phyloP scores from a whole-genome alignment of 2,113 vertebrate genomes.

The Pelecanus crispus region DNA sequence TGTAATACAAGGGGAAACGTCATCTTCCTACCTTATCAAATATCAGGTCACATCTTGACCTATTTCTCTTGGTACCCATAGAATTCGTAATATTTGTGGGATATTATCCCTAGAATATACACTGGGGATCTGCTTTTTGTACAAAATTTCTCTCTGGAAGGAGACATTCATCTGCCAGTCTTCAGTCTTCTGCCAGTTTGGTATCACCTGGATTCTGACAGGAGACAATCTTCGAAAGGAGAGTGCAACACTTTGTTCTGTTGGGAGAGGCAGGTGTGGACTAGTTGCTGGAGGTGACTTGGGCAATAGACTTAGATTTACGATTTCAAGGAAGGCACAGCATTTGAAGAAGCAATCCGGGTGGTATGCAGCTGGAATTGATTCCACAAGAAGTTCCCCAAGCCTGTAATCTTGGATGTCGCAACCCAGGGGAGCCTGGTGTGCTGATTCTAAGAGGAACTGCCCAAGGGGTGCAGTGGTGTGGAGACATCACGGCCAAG shows the following conservation, averaged over 20 bases:
- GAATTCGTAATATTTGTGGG: background rate
- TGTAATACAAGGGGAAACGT: background rate
- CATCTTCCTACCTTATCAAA: background rate
- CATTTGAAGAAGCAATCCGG: too few relatives aligned
- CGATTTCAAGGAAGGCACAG: too few relatives aligned
- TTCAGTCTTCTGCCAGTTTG: background rate
- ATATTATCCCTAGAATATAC: too few relatives aligned
- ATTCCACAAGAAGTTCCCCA: too few relatives aligned
- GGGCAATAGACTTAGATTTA: too few relatives aligned
- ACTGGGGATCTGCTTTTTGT: background rate
- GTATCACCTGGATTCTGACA: background rate
- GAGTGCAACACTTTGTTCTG: background rate
- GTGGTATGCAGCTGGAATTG: too few relatives aligned
- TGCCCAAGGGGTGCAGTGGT: too few relatives aligned
- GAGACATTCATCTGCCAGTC: fast-evolving
- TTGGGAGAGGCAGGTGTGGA: background rate
- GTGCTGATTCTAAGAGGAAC: too few relatives aligned
- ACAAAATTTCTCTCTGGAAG: background rate
- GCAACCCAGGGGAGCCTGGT: too few relatives aligned
- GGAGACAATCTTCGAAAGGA: background rate
- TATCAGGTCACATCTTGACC: background rate
- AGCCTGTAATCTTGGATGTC: too few relatives aligned
- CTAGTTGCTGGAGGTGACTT: too few relatives aligned
- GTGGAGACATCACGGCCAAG: too few relatives aligned
- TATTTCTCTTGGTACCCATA: background rate